phyloP scores from a whole-genome alignment of 2,113 vertebrate genomes.

The Clarias gariepinus region DNA sequence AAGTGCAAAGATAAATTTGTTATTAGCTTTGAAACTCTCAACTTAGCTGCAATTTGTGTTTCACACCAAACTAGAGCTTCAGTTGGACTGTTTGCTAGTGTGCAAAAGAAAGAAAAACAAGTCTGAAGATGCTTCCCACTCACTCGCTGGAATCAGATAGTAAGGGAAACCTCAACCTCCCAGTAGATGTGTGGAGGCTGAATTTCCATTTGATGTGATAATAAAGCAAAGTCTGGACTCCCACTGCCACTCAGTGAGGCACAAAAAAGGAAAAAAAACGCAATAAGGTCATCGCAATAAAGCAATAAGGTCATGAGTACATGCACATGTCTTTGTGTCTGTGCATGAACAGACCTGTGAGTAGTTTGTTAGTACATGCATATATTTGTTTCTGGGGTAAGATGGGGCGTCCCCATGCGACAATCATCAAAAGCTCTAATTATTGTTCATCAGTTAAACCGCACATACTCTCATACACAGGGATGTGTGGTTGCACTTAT shows the following conservation, averaged over 20 bases:
- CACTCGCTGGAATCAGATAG: conserved; percentile 36
- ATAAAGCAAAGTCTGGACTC: conserved; percentile 38
- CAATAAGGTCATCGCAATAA: background rate
- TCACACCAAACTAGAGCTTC: background rate
- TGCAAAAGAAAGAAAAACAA: conserved; percentile 18
- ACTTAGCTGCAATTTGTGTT: background rate
- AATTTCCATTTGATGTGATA: conserved; percentile 50
- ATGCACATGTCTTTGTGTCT: conserved; percentile 16
- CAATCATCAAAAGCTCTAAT: conserved; percentile 17
- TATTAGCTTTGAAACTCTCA: background rate
- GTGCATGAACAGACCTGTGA: background rate
- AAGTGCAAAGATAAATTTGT: background rate
- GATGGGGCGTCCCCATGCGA: conserved; percentile 3
- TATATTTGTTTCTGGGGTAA: background rate
- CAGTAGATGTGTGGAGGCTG: conserved; percentile 16
- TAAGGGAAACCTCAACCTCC: conserved; percentile 37
- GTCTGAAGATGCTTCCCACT: conserved; percentile 43
- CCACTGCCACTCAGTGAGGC: conserved; percentile 15
- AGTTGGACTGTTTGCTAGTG: background rate
- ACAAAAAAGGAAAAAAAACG: background rate
- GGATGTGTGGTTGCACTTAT: conserved; percentile 37
- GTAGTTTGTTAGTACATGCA: background rate
- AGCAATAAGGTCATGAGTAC: background rate
- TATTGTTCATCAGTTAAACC: conserved; percentile 18
- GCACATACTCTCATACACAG: conserved; percentile 8